A percentile compares a stretch with the other conserved stretches of the same genome.
Evolutionary conservation across 2,888 invertebrate species (phyloP).

Genomic region (Tribolium freemani): DNA sequence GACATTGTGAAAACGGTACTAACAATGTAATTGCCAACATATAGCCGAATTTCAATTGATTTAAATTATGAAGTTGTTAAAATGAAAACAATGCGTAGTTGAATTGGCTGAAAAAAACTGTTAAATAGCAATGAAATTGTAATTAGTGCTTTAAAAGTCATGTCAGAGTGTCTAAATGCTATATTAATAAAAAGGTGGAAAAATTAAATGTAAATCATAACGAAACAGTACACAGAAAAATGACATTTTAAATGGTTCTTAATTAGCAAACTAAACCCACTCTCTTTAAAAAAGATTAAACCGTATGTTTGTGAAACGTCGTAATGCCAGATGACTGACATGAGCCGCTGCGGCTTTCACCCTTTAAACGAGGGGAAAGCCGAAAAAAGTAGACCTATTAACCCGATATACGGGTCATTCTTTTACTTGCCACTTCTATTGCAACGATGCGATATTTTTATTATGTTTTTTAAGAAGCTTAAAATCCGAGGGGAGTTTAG

Average conservation of each 20-base stretch:
- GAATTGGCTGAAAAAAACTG: background rate
- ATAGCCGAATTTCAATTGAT: no score
- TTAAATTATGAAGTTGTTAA: background rate
- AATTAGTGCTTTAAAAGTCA: background rate
- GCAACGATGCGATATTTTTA: background rate
- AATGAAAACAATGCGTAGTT: background rate
- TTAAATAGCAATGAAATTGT: background rate
- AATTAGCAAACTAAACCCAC: conserved; percentile 69
- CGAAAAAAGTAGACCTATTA: conserved; percentile 59
- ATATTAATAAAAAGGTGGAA: conserved; percentile 54
- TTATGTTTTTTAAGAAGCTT: background rate
- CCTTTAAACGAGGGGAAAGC: conserved; percentile 49
- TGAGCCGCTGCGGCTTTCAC: conserved; percentile 58
- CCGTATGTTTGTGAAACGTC: conserved; percentile 68
- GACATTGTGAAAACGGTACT: no score
- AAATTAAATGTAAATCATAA: conserved; percentile 61
- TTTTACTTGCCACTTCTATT: conserved; percentile 40
- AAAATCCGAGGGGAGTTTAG: no score
- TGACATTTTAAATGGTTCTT: conserved; percentile 69
- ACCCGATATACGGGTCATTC: conserved; percentile 59
- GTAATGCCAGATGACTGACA: conserved; percentile 68
- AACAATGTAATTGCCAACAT: no score
- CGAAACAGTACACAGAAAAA: conserved; percentile 63
- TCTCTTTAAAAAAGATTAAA: conserved; percentile 69
- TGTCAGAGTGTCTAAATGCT: background rate